phyloP scores from a whole-genome alignment of 2,113 vertebrate genomes.

The Lota lota region DNA sequence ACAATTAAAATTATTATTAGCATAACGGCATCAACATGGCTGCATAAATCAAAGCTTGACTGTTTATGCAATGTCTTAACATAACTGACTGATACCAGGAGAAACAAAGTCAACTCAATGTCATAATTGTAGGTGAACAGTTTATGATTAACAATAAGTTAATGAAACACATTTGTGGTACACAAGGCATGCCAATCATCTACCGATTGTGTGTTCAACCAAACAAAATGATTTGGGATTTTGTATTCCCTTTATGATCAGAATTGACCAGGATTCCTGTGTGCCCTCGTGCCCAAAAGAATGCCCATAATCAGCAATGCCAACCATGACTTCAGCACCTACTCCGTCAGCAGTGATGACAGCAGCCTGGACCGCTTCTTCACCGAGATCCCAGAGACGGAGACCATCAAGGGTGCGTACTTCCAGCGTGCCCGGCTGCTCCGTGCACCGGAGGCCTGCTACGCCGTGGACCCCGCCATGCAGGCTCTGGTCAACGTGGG shows the following conservation, averaged over 20 bases:
- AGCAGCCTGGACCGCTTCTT: slow-evolving; percentile 79
- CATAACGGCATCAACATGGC: too few species aligned
- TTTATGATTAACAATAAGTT: too few species aligned
- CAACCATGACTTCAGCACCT: slow-evolving; percentile 80
- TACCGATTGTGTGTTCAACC: too few species aligned
- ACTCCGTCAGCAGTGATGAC: slow-evolving; percentile 77
- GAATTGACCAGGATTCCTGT: slow-evolving; percentile 16
- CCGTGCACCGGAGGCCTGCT: slow-evolving; percentile 51
- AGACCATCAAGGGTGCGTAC: slow-evolving; percentile 83
- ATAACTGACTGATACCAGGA: too few species aligned
- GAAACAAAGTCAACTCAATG: too few species aligned
- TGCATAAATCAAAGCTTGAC: too few species aligned
- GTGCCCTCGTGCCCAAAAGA: slow-evolving; percentile 22
- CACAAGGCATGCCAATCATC: too few species aligned
- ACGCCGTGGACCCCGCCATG: slow-evolving; percentile 66
- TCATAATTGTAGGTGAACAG: too few species aligned
- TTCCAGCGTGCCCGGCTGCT: slow-evolving; percentile 81
- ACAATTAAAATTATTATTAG: too few species aligned
- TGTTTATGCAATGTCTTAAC: too few species aligned
- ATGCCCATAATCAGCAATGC: slow-evolving; percentile 86
- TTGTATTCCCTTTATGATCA: background rate
- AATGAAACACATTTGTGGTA: too few species aligned
- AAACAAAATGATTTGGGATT: background rate
- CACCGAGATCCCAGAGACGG: slow-evolving; percentile 72
- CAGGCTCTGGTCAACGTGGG: slow-evolving; percentile 91